Evolutionary conservation across 92 coral and sea anemone genomes (phyloP).

Genomic region (Epizoanthus ramosus): DNA sequence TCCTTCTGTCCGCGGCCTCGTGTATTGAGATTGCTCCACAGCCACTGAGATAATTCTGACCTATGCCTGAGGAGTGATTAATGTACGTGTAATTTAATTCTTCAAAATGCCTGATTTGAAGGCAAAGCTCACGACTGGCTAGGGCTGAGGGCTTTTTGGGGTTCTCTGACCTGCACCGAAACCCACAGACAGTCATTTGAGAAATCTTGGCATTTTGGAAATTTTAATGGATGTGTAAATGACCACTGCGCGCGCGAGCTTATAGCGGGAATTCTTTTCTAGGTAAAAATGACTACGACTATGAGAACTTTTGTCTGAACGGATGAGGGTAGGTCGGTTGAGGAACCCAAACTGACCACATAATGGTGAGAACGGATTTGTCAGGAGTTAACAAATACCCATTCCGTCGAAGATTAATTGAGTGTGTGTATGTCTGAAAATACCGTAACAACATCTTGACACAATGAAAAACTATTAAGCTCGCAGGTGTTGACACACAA

Average conservation of each 20-base stretch:
- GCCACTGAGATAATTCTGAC: too few species aligned
- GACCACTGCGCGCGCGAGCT: background rate
- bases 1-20: background rate
- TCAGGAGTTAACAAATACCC: background rate
- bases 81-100: too few species aligned
- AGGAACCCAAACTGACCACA: slow-evolving; percentile 8
- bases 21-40: too few species aligned
- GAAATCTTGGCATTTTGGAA: slow-evolving; percentile 28
- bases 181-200: too few species aligned
- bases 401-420: slow-evolving; percentile 26
- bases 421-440: slow-evolving; percentile 25
- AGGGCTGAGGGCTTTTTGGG: background rate
- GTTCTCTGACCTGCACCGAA: too few species aligned
- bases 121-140: background rate
- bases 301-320: background rate
- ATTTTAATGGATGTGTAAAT: slow-evolving; percentile 37
- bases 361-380: slow-evolving; percentile 2
- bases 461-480: slow-evolving; percentile 56
- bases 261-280: background rate
- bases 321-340: slow-evolving; percentile 1
- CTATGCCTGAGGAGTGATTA: too few species aligned
- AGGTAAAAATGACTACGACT: background rate
- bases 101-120: background rate
- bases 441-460: slow-evolving; percentile 25
- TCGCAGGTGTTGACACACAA: slow-evolving; percentile 50